These are phyloP conservation scores for Myotis lucifugus DNA, from an alignment of 2,113 vertebrate species.

Conservation along the genomic window DNA sequence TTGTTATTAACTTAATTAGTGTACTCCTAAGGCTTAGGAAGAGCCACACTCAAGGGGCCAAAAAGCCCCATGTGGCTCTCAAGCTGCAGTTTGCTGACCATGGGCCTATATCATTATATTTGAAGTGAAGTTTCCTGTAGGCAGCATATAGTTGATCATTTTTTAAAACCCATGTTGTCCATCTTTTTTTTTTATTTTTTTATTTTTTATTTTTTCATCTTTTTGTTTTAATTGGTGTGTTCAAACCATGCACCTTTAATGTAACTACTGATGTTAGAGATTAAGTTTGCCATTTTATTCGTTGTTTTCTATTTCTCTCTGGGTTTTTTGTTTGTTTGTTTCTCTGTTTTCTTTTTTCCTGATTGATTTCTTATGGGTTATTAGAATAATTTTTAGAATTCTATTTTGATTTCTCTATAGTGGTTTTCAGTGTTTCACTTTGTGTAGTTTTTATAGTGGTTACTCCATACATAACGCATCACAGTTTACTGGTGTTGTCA, in stretches of 20 bases:
- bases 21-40: no score
- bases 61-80: no score
- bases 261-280: neutral
- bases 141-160: neutral
- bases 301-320: neutral
- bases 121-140: neutral
- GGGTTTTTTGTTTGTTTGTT: neutral
- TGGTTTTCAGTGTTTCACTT: neutral
- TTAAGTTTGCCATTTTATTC: neutral
- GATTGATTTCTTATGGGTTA: neutral
- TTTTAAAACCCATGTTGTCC: neutral
- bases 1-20: no score
- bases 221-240: neutral
- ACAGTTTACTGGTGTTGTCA: neutral
- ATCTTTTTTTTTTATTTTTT: neutral
- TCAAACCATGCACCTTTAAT: constrained; percentile 9
- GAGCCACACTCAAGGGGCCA: no score
- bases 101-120: neutral
- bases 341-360: neutral
- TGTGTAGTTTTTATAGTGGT: neutral
- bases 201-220: no score
- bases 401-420: neutral
- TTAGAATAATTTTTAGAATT: neutral
- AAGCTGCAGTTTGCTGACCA: no score
- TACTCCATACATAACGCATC: neutral